These are phyloP conservation scores for Microdon myrmicae DNA, from an alignment of 2,888 invertebrate genomes.

Conservation along the genomic window DNA sequence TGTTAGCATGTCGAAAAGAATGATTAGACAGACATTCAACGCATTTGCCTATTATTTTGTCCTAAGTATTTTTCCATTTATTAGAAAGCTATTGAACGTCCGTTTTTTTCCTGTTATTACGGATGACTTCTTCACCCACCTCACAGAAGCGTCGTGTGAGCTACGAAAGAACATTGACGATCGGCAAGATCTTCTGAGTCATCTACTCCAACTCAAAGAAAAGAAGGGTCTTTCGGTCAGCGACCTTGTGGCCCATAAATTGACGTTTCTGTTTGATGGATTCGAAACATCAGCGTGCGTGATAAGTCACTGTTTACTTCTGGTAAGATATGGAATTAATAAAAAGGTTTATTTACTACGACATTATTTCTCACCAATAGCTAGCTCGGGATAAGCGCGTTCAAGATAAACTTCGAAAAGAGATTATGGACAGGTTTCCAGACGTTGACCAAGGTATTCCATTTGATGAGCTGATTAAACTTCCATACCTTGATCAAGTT, in stretches of 20 bases:
- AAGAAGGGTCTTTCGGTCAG: conserved; percentile 54
- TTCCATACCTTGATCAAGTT: conserved; percentile 60
- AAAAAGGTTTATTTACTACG: not conserved
- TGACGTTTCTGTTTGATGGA: conserved; percentile 58
- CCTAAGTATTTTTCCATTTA: conserved; percentile 47
- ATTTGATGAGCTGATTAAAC: conserved; percentile 55
- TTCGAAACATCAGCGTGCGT: conserved; percentile 58
- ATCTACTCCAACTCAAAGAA: conserved; percentile 48
- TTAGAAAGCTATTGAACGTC: conserved; percentile 36
- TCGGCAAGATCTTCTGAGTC: conserved; percentile 53
- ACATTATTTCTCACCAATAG: conserved; percentile 28
- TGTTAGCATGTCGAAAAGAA: conserved; percentile 39
- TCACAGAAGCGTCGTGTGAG: conserved; percentile 46
- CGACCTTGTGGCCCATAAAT: conserved; percentile 56
- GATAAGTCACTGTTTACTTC: conserved; percentile 54
- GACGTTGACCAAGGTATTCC: conserved; percentile 50
- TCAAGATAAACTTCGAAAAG: conserved; percentile 57
- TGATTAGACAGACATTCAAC: conserved; percentile 44
- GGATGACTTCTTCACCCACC: conserved; percentile 46
- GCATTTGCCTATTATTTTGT: conserved; percentile 43
- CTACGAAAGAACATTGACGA: conserved; percentile 27
- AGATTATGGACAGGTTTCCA: conserved; percentile 53
- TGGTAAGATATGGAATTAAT: conserved; percentile 42
- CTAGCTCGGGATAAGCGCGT: conserved; percentile 54
- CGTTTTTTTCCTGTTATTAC: conserved; percentile 27